Evolutionary conservation across 2,888 invertebrate species (phyloP), one percentile per base, ranked within the genome.

Genomic region (Smittia aterrima): DNA sequence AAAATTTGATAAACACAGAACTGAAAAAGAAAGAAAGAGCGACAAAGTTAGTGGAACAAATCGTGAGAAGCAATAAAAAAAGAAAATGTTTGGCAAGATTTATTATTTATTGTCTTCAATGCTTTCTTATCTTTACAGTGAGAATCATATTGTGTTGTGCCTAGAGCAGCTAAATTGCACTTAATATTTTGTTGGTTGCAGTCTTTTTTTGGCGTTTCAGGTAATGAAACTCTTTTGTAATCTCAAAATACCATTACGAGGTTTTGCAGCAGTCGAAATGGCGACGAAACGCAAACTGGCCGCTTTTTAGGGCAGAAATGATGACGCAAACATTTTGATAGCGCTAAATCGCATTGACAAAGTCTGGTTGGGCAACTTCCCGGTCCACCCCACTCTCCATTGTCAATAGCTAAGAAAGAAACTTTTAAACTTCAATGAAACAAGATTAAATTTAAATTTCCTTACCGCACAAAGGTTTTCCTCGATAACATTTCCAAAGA

Each of bases 401-500:
- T 86, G 76, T 87, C 86, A 64, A 86, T 64, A 2, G 64, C 64
- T 64, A 58, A 58, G 79, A 47, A 27, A 85, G 16, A 6, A 74
- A 71, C 9, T 6, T 71, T 72, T 72, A 72, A 53, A n/a, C n/a
- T n/a, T 74, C 24, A 62, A 41, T 32, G 16, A 32, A 18, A 25
- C 7, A 25, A 78, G 64, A 83, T 80, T 75, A 40, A 38, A 24
- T 1, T 6, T 6, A 62, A 62, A n/a, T n/a, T n/a, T 25, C 64
- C 20, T 41, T 83, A 84, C 92, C 90, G 80, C 95, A 95, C 40
- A 92, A 85, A 0, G 95, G 93, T 78, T 87, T 86, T 0, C 91
- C 90, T 9, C 86, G 86, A 81, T 89, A 90, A 81, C 95, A 95
- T 79, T 90, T 90, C 95, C 95, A 95, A 78, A 91, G 88, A 81